Evolutionary conservation across 2,797 vertebrate genomes (phyloP).

Genomic region (Urosaurus nigricauda): DNA sequence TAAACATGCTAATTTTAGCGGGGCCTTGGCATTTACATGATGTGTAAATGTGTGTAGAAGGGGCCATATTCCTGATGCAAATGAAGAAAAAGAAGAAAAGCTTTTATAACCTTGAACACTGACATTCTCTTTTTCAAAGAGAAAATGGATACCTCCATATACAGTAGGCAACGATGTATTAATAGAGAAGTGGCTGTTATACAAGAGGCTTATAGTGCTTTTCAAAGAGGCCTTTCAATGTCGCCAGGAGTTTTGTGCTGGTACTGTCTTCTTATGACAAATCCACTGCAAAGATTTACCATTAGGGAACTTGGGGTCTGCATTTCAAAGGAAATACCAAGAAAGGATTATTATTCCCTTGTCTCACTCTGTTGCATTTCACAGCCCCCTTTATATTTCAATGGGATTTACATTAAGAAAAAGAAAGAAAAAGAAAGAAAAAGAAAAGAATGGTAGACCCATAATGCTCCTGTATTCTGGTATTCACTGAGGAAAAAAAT

Average conservation of each 20-base stretch:
- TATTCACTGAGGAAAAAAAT: slow-evolving; percentile 45
- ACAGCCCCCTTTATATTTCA: slow-evolving; percentile 57
- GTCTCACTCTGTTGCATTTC: slow-evolving; percentile 56
- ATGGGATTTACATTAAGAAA: slow-evolving; percentile 61
- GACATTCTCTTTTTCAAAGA: slow-evolving; percentile 39
- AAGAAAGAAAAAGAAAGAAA: slow-evolving; percentile 32
- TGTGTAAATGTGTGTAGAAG: slow-evolving; percentile 16
- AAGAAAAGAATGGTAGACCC: slow-evolving; percentile 55
- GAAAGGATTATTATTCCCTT: slow-evolving; percentile 72
- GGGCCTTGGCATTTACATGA: background rate
- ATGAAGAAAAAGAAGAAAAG: slow-evolving; percentile 41
- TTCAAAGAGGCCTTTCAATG: slow-evolving; percentile 55
- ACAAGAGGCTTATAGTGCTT: slow-evolving; percentile 52
- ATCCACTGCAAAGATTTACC: slow-evolving; percentile 70
- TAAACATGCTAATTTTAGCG: slow-evolving; percentile 14
- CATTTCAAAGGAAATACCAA: slow-evolving; percentile 69
- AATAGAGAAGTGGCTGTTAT: slow-evolving; percentile 48
- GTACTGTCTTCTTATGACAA: slow-evolving; percentile 57
- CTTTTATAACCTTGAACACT: slow-evolving; percentile 49
- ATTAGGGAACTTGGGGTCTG: slow-evolving; percentile 55
- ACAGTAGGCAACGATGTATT: slow-evolving; percentile 43
- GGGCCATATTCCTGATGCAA: slow-evolving; percentile 16
- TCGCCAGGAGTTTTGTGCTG: slow-evolving; percentile 30
- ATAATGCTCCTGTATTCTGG: slow-evolving; percentile 32
- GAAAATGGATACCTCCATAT: slow-evolving; percentile 48